phyloP scores from a whole-genome alignment of 2,888 invertebrate species.

The Scaptomyza polygonia region DNA sequence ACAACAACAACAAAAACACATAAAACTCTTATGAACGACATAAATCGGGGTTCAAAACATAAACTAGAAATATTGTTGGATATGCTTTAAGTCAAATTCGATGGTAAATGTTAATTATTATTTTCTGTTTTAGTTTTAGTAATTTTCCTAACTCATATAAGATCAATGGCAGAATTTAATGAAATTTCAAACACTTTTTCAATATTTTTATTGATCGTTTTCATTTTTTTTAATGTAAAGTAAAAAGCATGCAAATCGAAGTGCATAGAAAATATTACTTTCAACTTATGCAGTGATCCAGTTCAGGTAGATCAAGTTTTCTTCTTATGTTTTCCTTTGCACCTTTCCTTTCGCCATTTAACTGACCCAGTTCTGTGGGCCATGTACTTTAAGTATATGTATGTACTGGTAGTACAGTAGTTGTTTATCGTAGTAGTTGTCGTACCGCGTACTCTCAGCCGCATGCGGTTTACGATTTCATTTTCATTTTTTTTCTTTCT shows the following conservation, averaged over 20 bases:
- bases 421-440: slow-evolving; percentile 2
- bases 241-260: neutral
- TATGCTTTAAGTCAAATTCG: too few relatives aligned
- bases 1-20: slow-evolving; percentile 5
- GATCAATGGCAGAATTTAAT: too few relatives aligned
- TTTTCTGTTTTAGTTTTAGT: too few relatives aligned
- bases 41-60: neutral
- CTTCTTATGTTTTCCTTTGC: neutral
- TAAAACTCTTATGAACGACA: neutral
- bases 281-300: slow-evolving; percentile 6
- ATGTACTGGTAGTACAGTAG: too few relatives aligned
- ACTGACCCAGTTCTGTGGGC: slow-evolving; percentile 30
- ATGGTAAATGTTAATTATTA: too few relatives aligned
- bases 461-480: slow-evolving; percentile 36
- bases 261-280: neutral
- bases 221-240: too few relatives aligned
- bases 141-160: too few relatives aligned
- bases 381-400: slow-evolving; percentile 9
- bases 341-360: neutral
- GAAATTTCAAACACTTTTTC: neutral
- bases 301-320: slow-evolving; percentile 2
- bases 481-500: slow-evolving; percentile 54
- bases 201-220: neutral
- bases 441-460: slow-evolving; percentile 27
- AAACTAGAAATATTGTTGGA: too few relatives aligned